Evolutionary conservation across 1,140 invertebrate genomes (phyloP), one percentile per base, ranked within the genome.

Genomic region (Cardiocondyla obscurior): DNA sequence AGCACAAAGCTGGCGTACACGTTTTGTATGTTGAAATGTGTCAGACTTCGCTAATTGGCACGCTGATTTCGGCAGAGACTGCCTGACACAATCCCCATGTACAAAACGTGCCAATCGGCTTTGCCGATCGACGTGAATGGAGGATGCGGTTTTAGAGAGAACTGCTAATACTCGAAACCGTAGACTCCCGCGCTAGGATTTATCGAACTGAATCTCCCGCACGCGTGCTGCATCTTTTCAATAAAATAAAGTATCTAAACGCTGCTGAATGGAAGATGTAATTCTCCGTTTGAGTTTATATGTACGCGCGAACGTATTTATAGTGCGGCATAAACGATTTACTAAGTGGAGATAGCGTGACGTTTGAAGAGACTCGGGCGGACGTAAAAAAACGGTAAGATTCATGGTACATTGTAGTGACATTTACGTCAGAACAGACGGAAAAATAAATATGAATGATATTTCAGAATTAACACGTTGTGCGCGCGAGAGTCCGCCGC

Each of bases 11-110:
- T 19, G 12, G 65, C 22, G 46, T 28, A 33, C 46, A 36, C 16
- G 65, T 16, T 33, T 69, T 22, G 28, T 25, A 3, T 33, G 46
- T 51, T 33, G 44, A 36, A 12, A 22, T 33, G n/a, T 53, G 28
- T 49, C 44, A 36, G 12, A 36, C 46, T 51, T 69, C 12, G 30
- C 65, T 69, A 69, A 69, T 69, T 69, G 65, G 65, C 46, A 12
- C 33, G 46, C 65, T 69, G 65, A 69, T 69, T 53, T 69, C 30
- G 44, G 46, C 65, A 53, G 46, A 19, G 25, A 51, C n/a, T 33
- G 46, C 51, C 65, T 69, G 65, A 69, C 65, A 69, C 65, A 69
- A 62, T 69, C 65, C n/a, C 46, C 30, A 69, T 22, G 14, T 69
- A 51, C 65, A 51, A 51, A 51, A 69, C 28, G 51, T 53, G 65